These are phyloP conservation scores for Branchipolynoe longqiensis DNA, from an alignment of 2,888 invertebrate species.

Conservation along the genomic window DNA sequence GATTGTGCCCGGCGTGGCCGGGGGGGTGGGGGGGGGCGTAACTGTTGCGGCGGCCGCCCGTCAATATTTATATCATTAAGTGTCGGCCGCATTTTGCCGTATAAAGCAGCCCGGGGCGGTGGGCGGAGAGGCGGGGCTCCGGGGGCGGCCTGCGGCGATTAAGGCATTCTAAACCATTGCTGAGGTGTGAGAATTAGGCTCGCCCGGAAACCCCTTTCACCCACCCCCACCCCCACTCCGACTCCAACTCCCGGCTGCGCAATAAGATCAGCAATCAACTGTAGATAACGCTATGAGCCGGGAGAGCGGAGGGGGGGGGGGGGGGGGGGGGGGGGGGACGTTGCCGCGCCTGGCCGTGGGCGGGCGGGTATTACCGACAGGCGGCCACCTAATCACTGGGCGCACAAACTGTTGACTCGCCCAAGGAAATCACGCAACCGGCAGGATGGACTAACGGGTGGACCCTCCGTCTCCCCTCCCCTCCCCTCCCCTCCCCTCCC, in stretches of 20 bases:
- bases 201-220: background rate
- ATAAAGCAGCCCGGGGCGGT: conserved; percentile 41
- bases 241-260: no score
- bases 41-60: conserved; percentile 19
- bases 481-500: background rate
- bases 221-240: no score
- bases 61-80: conserved; percentile 38
- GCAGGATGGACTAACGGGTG: no score
- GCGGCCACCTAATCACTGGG: background rate
- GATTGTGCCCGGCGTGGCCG: conserved; percentile 17
- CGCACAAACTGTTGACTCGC: background rate
- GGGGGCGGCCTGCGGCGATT: background rate
- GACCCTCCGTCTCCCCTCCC: no score
- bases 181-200: conserved; percentile 50
- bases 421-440: background rate
- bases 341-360: background rate
- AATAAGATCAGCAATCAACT: conserved; percentile 27
- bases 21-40: background rate
- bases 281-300: no score
- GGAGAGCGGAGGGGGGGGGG: no score
- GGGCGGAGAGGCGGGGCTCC: background rate
- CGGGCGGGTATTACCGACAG: background rate
- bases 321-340: background rate
- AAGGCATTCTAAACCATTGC: conserved; percentile 10
- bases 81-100: conserved; percentile 38